Percentiles rank a stretch among this genome's conserved stretches.
Evolutionary conservation across 64 coral and sea anemone species (phyloP).

Genomic region (Exaiptasia diaphana): DNA sequence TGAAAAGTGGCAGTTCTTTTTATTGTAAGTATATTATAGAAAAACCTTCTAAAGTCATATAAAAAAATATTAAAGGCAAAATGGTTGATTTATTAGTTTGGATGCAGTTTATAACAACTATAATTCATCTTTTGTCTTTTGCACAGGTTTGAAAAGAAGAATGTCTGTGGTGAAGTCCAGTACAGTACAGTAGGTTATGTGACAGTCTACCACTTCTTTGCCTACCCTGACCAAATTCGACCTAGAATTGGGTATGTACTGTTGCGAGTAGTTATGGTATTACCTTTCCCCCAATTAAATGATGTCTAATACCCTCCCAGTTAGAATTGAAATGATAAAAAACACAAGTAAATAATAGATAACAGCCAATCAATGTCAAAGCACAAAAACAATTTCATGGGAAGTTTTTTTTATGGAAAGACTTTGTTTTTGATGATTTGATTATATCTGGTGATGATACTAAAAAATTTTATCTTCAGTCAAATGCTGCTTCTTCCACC

Average conservation of each 20-base stretch:
- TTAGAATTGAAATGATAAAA: too few species aligned
- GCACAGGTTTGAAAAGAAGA: conserved; percentile 75
- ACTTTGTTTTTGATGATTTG: too few species aligned
- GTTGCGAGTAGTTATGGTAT: neutral
- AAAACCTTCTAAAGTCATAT: neutral
- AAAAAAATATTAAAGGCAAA: neutral
- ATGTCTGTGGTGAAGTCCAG: conserved; percentile 39
- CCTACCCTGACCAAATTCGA: conserved; percentile 81
- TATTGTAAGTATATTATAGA: conserved; percentile 67
- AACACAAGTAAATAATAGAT: too few species aligned
- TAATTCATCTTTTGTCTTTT: too few species aligned
- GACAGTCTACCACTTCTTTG: conserved; percentile 93
- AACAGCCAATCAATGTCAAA: too few species aligned
- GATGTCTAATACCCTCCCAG: too few species aligned
- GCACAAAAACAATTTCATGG: too few species aligned
- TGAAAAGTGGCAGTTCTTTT: conserved; percentile 83
- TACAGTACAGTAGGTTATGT: conserved; percentile 71
- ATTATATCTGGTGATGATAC: too few species aligned
- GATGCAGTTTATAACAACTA: too few species aligned
- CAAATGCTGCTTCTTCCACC: conserved; percentile 97
- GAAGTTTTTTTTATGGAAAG: too few species aligned
- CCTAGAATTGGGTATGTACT: conserved; percentile 72
- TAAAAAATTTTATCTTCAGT: conserved; percentile 58
- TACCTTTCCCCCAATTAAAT: neutral
- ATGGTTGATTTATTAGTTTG: too few species aligned